Evolutionary conservation across 2,113 vertebrate species (phyloP).

Genomic region (Corynorhinus townsendii): DNA sequence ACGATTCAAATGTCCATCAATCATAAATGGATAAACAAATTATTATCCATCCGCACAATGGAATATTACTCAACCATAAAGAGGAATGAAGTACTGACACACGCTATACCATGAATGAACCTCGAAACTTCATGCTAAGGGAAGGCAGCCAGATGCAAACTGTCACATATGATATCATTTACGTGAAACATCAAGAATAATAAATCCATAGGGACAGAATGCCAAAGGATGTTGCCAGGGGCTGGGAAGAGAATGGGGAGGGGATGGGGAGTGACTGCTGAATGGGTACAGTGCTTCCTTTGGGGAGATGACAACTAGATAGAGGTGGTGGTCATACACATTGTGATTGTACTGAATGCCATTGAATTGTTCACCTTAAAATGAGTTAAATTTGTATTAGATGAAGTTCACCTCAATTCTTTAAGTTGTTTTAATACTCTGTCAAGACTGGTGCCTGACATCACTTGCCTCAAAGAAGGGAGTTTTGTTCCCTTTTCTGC

Average conservation of each 20-base stretch:
- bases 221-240: background rate
- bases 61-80: background rate
- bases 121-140: background rate
- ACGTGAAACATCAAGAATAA: background rate
- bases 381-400: background rate
- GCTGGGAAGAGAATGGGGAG: rapidly evolving
- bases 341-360: background rate
- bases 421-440: background rate
- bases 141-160: background rate
- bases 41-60: too few relatives aligned
- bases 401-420: background rate
- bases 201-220: background rate
- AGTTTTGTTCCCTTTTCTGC: too few relatives aligned
- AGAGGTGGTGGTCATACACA: background rate
- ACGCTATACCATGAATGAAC: rapidly evolving
- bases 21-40: background rate
- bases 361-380: background rate
- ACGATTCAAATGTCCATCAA: background rate
- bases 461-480: background rate
- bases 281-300: background rate
- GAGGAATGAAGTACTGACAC: background rate
- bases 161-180: background rate
- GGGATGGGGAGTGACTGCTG: too few relatives aligned
- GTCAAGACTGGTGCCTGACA: background rate
- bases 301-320: background rate